Evolutionary conservation across 2,797 vertebrate species (phyloP).

Genomic region (Lerista edwardsae): DNA sequence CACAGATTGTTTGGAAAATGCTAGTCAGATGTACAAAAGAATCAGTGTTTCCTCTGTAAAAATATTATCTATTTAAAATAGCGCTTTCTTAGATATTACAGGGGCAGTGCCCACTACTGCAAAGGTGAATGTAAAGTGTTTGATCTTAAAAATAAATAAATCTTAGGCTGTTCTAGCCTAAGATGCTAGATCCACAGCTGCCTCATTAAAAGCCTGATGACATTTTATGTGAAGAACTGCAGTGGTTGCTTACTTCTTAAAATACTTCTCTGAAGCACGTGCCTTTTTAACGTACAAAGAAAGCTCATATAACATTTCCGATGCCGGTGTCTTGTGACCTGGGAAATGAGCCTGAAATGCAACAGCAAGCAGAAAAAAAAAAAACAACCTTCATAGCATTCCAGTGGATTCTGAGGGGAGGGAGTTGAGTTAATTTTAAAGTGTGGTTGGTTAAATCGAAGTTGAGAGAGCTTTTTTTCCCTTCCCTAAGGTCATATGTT

Average conservation of each 20-base stretch:
- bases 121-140: not conserved
- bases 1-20: slow-evolving; percentile 58
- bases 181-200: slow-evolving; percentile 50
- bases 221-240: slow-evolving; percentile 56
- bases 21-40: slow-evolving; percentile 40
- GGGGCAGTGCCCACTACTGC: not conserved
- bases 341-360: slow-evolving; percentile 27
- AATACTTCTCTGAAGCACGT: slow-evolving; percentile 48
- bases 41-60: slow-evolving; percentile 4
- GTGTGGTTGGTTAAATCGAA: slow-evolving; percentile 47
- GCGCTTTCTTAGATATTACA: slow-evolving; percentile 42
- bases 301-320: slow-evolving; percentile 37
- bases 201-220: slow-evolving; percentile 55
- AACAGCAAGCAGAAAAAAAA: slow-evolving; percentile 23
- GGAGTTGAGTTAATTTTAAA: slow-evolving; percentile 50
- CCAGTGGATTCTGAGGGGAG: slow-evolving; percentile 28
- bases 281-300: slow-evolving; percentile 55
- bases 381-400: slow-evolving; percentile 17
- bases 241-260: slow-evolving; percentile 49
- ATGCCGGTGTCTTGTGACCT: slow-evolving; percentile 54
- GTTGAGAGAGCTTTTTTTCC: not conserved
- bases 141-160: slow-evolving; percentile 25
- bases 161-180: not conserved
- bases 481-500: slow-evolving; percentile 34
- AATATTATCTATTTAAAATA: slow-evolving; percentile 35